Conservation (phyloP, 1,140 invertebrate species). For the Apis dorsata region DNA sequence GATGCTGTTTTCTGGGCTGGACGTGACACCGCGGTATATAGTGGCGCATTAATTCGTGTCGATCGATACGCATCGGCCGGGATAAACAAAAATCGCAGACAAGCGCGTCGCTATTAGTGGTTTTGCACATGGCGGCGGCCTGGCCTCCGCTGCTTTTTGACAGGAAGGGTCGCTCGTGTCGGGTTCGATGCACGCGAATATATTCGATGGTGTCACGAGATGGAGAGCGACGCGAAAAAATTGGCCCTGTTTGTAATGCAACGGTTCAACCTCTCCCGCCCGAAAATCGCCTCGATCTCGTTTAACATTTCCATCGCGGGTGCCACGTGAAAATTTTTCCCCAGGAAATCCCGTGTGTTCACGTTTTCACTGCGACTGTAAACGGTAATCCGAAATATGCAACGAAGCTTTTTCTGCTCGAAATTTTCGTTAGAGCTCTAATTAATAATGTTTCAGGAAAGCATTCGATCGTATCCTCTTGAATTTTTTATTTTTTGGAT, state of each 20-base stretch:
- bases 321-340: background rate
- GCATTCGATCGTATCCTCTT: too few species aligned
- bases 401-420: too few species aligned
- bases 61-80: background rate
- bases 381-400: too few species aligned
- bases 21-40: background rate
- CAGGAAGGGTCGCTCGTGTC: background rate
- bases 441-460: too few species aligned
- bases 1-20: background rate
- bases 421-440: background rate
- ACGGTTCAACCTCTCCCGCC: background rate
- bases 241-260: background rate
- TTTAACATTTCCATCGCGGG: conserved; percentile 6
- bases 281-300: background rate
- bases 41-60: conserved; percentile 33
- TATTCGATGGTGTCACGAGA: conserved; percentile 9
- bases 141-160: background rate
- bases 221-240: conserved; percentile 10
- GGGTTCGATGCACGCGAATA: background rate
- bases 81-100: conserved; percentile 49
- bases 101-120: conserved; percentile 42
- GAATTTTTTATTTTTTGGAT: too few species aligned
- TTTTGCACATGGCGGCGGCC: background rate
- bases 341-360: background rate
- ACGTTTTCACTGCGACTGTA: background rate